Evolutionary conservation across 2,888 invertebrate species (phyloP), one percentile per base, ranked within the genome.

Genomic region (Melieria omissa): DNA sequence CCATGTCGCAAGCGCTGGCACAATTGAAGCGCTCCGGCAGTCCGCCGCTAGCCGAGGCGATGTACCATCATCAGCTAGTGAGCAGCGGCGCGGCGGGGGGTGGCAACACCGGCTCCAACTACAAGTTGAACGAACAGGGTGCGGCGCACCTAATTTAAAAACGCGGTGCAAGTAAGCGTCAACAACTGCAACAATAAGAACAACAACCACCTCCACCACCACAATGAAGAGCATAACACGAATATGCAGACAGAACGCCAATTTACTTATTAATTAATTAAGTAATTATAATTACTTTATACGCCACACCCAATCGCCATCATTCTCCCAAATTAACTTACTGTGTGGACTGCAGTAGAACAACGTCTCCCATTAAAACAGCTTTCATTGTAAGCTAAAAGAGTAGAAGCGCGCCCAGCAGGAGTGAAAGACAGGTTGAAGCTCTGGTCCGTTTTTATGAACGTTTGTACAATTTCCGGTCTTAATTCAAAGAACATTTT

Each of bases 61-160:
- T 92, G n/a, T 90, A 91, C 71, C 29, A 29, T 3, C 93, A 90
- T 86, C 92, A 93, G 88, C 92, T 93, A 90, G 92, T 93, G 82
- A 92, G 92, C 85, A 55, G 65, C n/a, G 62, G 62, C 62, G 47
- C n/a, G 7, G 46, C 46, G 7, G 62, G 1, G 5, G 62, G 42
- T 45, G 61, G n/a, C 5, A 47, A 58, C 14, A 60, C 58, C 5
- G 61, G 63, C 41, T 54, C 46, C 49, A 65, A 12, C 58, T 78
- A 75, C 58, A 76, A 78, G 74, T 70, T 71, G 69, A 72, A 69
- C 47, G 69, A 76, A 61, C 66, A 71, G 5, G 72, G 70, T 16
- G 61, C 74, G 10, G 64, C 73, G 4, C 67, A 73, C 65, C 69
- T 76, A 45, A 73, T 73, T 69, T 74, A 75, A 71, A 66, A 42